Conservation (phyloP, 2,113 vertebrate genomes). For the Puffinus mauretanicus region DNA sequence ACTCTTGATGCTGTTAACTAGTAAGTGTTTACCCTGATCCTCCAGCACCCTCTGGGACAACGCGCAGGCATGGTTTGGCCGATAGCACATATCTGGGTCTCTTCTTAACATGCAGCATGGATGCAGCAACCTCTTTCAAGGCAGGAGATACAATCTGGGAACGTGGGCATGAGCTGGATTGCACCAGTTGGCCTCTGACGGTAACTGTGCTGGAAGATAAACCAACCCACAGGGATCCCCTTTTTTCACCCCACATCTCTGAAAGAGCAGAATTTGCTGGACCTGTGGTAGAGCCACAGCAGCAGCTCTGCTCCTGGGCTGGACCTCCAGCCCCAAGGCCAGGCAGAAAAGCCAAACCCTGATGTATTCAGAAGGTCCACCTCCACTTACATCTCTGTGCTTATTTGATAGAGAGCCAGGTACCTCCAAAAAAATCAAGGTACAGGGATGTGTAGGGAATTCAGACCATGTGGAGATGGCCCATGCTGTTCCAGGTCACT, state of each 20-base stretch:
- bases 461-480: background rate
- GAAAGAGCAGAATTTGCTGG: background rate
- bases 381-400: background rate
- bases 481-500: background rate
- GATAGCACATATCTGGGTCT: background rate
- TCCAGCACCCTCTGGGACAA: background rate
- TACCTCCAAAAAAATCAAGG: background rate
- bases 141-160: background rate
- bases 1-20: background rate
- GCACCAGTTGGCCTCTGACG: background rate
- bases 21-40: background rate
- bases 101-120: background rate
- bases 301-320: background rate
- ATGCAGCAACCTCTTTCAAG: background rate
- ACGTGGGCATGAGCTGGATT: background rate
- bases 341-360: background rate
- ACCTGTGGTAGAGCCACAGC: background rate
- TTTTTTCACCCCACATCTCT: background rate
- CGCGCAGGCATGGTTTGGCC: rapidly evolving
- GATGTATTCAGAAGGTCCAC: background rate
- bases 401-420: background rate
- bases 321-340: background rate
- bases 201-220: background rate
- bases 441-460: background rate
- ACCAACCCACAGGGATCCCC: background rate